phyloP scores from a whole-genome alignment of 2,113 vertebrate genomes.

The Leuciscus idus region DNA sequence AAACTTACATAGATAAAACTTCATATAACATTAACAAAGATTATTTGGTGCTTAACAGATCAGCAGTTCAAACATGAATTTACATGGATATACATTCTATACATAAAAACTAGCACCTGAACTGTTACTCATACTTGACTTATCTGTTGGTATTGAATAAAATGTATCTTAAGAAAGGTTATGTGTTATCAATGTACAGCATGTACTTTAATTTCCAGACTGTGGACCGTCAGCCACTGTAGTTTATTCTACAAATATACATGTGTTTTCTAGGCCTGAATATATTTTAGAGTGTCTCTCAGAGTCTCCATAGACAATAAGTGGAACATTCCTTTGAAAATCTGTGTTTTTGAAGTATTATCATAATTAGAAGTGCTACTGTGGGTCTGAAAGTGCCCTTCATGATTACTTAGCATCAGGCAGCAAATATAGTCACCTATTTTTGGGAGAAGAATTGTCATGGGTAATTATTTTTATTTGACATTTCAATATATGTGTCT shows the following conservation, averaged over 20 bases:
- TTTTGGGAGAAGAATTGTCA: background rate
- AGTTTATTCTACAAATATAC: background rate
- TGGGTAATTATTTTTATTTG: background rate
- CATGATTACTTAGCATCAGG: background rate
- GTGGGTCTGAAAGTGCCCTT: background rate
- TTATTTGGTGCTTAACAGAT: background rate
- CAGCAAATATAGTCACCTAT: background rate
- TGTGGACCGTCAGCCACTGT: background rate
- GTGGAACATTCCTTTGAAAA: background rate
- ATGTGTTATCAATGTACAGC: background rate
- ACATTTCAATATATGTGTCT: background rate
- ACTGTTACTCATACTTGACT: background rate
- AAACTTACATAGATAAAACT: background rate
- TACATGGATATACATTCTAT: background rate
- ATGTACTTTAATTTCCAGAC: background rate
- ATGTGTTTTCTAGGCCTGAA: background rate
- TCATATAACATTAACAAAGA: background rate
- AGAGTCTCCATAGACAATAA: background rate
- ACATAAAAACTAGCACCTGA: background rate
- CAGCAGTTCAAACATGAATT: background rate
- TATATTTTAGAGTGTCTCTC: background rate
- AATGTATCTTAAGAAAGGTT: background rate
- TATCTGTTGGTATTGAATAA: background rate
- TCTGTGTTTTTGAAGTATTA: background rate
- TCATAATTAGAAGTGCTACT: slow-evolving; percentile 1